phyloP scores from a whole-genome alignment of 2,113 vertebrate genomes.

The Seriola dumerili region DNA sequence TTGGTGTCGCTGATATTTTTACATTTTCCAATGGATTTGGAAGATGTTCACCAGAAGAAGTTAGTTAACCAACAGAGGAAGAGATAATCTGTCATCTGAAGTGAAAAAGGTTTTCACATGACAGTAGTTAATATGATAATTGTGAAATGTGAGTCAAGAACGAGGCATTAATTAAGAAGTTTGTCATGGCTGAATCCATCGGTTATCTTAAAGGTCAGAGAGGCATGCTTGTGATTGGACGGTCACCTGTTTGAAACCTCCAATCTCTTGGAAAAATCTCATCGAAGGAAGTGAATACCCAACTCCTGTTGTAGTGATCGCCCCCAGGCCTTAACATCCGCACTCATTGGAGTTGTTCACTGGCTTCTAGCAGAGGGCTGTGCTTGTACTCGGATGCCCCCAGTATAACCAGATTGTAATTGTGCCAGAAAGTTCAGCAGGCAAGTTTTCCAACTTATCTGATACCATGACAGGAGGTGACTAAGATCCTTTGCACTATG shows the following conservation, averaged over 20 bases:
- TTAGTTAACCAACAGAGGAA: not conserved
- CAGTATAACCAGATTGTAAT: too few relatives aligned
- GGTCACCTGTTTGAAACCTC: not conserved
- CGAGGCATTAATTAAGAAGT: not conserved
- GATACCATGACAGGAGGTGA: not conserved
- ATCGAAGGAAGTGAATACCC: constrained; percentile 27
- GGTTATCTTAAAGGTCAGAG: constrained; percentile 8
- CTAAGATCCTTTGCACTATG: not conserved
- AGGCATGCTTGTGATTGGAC: not conserved
- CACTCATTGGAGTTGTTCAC: not conserved
- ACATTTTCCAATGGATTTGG: not conserved
- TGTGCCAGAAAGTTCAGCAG: not conserved
- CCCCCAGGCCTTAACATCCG: not conserved
- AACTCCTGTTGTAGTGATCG: not conserved
- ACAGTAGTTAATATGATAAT: too few relatives aligned
- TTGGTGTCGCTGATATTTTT: too few relatives aligned
- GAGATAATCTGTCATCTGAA: not conserved
- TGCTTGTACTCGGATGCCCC: not conserved
- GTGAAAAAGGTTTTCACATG: not conserved
- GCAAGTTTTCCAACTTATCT: not conserved
- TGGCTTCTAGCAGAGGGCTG: not conserved
- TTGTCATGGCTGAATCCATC: not conserved
- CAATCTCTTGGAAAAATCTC: constrained; percentile 37
- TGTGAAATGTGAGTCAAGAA: not conserved
- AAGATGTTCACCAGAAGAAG: not conserved